Evolutionary conservation across 2,797 vertebrate genomes (phyloP).

Genomic region (Nannoperca obscura): DNA sequence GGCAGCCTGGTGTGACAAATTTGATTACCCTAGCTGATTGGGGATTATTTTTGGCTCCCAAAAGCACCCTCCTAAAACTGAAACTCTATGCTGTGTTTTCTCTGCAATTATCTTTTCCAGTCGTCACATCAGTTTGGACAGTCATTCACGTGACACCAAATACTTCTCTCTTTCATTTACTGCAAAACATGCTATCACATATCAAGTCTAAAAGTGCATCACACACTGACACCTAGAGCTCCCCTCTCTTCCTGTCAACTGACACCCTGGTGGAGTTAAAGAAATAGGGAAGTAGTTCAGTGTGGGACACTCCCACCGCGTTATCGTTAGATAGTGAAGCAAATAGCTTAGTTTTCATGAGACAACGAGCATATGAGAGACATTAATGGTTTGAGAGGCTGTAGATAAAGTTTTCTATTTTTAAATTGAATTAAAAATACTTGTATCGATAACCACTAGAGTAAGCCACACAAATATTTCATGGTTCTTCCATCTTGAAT

Average conservation of each 20-base stretch:
- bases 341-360: conserved; percentile 48
- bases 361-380: not conserved
- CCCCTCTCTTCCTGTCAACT: conserved; percentile 18
- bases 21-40: conserved; percentile 72
- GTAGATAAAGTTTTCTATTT: not conserved
- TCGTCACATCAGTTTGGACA: not conserved
- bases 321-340: conserved; percentile 26
- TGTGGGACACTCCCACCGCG: conserved; percentile 12
- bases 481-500: not conserved
- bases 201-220: conserved; percentile 5
- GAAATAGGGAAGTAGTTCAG: conserved; percentile 26
- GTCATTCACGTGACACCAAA: conserved; percentile 27
- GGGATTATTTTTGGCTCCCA: conserved; percentile 66
- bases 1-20: conserved; percentile 72
- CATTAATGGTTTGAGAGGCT: not conserved
- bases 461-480: not conserved
- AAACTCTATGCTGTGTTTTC: conserved; percentile 36
- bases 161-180: conserved; percentile 22
- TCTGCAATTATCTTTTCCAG: conserved; percentile 43
- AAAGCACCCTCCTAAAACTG: conserved; percentile 39
- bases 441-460: not conserved
- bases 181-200: conserved; percentile 26
- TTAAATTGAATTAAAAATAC: not conserved
- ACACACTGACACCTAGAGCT: conserved; percentile 6
- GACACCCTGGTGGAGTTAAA: conserved; percentile 35